Conservation (phyloP, 1,140 invertebrate genomes). For the Dendroctonus ponderosae region DNA sequence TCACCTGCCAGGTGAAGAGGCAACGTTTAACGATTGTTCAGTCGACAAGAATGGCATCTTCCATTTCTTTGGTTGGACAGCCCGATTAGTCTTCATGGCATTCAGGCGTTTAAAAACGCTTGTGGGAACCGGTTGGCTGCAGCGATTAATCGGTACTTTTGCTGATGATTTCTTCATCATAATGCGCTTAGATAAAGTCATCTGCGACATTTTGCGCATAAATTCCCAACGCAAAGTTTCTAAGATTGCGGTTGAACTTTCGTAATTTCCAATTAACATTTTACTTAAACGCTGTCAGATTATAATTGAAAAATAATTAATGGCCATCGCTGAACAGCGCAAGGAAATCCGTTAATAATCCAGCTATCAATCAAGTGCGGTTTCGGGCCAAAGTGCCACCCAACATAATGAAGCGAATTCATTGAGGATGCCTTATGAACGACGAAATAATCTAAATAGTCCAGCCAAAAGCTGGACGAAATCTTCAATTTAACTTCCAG, state of each 20-base stretch:
- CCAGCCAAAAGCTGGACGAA: too few relatives aligned
- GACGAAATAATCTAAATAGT: too few relatives aligned
- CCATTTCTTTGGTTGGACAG: slow-evolving; percentile 17
- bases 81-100: slow-evolving; percentile 14
- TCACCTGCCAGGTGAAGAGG: too few relatives aligned
- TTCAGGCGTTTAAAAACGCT: slow-evolving; percentile 6
- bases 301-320: slow-evolving; percentile 32
- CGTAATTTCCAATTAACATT: slow-evolving; percentile 31
- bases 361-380: slow-evolving; percentile 18
- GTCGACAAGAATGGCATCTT: neutral
- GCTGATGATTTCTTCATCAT: neutral
- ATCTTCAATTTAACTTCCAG: too few relatives aligned
- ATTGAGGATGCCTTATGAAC: too few relatives aligned
- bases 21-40: too few relatives aligned
- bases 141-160: neutral
- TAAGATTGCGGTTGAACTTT: slow-evolving; percentile 6
- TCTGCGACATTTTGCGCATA: too few relatives aligned
- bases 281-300: slow-evolving; percentile 27
- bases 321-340: slow-evolving; percentile 8
- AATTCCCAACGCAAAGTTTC: too few relatives aligned
- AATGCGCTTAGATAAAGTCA: too few relatives aligned
- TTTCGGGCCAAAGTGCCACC: too few relatives aligned
- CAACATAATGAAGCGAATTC: too few relatives aligned
- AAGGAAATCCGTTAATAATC: slow-evolving; percentile 20
- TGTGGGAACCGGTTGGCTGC: slow-evolving; percentile 1